A percentile compares a stretch with the other conserved stretches of the same genome.
Evolutionary conservation across 2,797 vertebrate genomes (phyloP).

Genomic region (Sebastes hubbsi): DNA sequence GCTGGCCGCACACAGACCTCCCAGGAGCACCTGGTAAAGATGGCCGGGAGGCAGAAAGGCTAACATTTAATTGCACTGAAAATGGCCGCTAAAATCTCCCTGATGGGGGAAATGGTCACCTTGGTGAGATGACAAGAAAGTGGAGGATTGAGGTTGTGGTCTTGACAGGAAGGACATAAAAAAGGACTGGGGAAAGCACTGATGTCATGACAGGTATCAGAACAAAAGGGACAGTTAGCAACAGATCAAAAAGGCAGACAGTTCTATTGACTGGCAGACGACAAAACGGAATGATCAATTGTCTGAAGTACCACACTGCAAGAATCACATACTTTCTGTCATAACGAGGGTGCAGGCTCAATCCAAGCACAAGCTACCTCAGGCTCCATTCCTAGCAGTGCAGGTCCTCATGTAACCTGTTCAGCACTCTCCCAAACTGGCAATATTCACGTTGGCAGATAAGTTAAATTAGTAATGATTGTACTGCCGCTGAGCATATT

Average conservation of each 20-base stretch:
- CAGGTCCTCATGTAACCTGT: conserved; percentile 41
- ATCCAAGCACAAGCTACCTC: background rate
- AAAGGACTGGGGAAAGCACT: background rate
- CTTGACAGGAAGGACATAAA: conserved; percentile 10
- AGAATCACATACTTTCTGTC: conserved; percentile 14
- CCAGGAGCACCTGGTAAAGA: conserved; percentile 67
- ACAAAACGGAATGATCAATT: conserved; percentile 20
- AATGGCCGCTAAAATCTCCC: conserved; percentile 67
- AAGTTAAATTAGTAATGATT: conserved; percentile 73
- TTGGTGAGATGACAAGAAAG: conserved; percentile 42
- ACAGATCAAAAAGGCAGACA: conserved; percentile 8
- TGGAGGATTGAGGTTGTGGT: conserved; percentile 1
- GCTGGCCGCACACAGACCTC: conserved; percentile 60
- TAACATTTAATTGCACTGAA: conserved; percentile 76
- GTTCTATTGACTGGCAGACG: conserved; percentile 26
- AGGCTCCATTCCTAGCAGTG: conserved; percentile 5
- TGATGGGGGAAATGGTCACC: conserved; percentile 41
- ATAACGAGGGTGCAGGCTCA: background rate
- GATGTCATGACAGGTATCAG: conserved; percentile 33
- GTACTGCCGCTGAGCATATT: conserved; percentile 49
- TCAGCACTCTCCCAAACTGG: conserved; percentile 48
- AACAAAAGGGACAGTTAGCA: conserved; percentile 28
- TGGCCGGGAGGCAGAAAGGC: conserved; percentile 65
- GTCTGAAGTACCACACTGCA: background rate
- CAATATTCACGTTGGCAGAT: conserved; percentile 61